phyloP scores from a whole-genome alignment of 2,888 invertebrate species.

The Augiades crinisus region DNA sequence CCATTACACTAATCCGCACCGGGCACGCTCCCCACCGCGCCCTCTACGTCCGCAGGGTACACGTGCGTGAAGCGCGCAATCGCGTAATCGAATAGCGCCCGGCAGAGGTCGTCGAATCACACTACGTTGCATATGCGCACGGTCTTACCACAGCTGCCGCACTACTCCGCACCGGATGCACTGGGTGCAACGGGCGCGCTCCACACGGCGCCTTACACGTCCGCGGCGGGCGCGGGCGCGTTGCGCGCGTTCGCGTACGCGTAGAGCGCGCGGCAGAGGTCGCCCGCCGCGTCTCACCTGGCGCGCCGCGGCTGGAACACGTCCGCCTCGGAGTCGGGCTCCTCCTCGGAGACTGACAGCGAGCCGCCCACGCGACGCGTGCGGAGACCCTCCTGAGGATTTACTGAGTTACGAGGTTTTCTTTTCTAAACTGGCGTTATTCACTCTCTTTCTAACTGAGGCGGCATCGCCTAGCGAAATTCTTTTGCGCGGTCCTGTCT shows the following conservation, averaged over 20 bases:
- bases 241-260: constrained; percentile 47
- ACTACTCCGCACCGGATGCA: not conserved
- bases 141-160: too few species aligned
- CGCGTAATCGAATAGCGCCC: constrained; percentile 63
- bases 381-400: constrained; percentile 77
- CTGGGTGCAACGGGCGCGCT: too few species aligned
- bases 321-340: constrained; percentile 86
- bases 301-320: constrained; percentile 68
- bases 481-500: too few species aligned
- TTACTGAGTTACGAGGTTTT: too few species aligned
- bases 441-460: too few species aligned
- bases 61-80: constrained; percentile 28
- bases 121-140: too few species aligned
- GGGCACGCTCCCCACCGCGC: not conserved
- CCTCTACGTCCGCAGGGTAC: not conserved
- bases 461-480: too few species aligned
- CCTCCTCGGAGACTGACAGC: constrained; percentile 90
- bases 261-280: constrained; percentile 73
- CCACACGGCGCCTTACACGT: too few species aligned
- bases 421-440: too few species aligned
- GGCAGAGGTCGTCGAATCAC: constrained; percentile 73
- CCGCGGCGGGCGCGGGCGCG: too few species aligned
- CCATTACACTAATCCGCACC: not conserved
- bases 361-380: constrained; percentile 88
- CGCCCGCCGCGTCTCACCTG: constrained; percentile 71